Evolutionary conservation across 2,888 invertebrate genomes (phyloP).

Genomic region (Coenonympha glycerion): DNA sequence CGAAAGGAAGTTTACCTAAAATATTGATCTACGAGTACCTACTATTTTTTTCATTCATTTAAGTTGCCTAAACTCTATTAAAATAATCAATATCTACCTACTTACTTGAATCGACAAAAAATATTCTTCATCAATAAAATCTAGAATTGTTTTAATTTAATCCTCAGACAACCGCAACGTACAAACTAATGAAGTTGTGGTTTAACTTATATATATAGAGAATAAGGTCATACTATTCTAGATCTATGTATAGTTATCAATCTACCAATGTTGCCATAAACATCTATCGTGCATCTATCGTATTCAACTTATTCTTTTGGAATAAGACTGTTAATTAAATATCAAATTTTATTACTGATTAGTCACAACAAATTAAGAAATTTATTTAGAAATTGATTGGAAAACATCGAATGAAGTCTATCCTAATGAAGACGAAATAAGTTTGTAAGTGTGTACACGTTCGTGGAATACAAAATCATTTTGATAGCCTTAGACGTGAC

Average conservation of each 20-base stretch:
- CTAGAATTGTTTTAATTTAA: background rate
- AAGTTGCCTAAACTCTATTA: too few relatives aligned
- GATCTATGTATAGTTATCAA: too few relatives aligned
- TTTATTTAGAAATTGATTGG: too few relatives aligned
- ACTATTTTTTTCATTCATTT: background rate
- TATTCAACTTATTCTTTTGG: too few relatives aligned
- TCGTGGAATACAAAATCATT: conserved; percentile 29
- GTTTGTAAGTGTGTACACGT: conserved; percentile 13
- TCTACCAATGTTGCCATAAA: too few relatives aligned
- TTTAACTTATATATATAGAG: background rate
- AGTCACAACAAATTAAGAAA: too few relatives aligned
- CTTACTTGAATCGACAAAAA: too few relatives aligned
- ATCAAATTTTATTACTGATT: too few relatives aligned
- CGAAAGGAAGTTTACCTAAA: conserved; percentile 52
- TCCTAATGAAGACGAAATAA: conserved; percentile 13
- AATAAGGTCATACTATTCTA: background rate
- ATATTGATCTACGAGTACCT: conserved; percentile 45
- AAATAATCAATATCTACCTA: too few relatives aligned
- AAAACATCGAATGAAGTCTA: background rate
- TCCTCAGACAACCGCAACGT: background rate
- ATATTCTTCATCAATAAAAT: background rate
- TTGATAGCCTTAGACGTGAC: conserved; percentile 52
- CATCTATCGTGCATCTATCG: too few relatives aligned
- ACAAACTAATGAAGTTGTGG: background rate
- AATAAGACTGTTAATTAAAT: too few relatives aligned